Conservation (phyloP, 2,797 vertebrate genomes). For the Sphenodon punctatus region DNA sequence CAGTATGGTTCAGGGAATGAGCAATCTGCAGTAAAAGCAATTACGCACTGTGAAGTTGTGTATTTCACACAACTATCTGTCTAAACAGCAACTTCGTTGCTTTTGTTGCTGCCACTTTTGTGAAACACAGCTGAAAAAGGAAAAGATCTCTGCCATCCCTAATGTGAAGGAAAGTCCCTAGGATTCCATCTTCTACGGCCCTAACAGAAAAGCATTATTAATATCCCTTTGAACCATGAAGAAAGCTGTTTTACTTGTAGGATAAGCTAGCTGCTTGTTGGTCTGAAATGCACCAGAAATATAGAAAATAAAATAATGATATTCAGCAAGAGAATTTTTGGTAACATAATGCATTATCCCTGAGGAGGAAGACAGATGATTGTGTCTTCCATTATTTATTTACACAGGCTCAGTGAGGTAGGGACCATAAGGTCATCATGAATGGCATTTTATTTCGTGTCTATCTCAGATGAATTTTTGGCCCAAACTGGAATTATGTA, state of each 20-base stretch:
- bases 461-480: background rate
- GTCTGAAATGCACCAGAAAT: background rate
- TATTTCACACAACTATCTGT: no score
- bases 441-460: background rate
- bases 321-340: background rate
- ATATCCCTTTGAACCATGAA: background rate
- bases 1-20: no score
- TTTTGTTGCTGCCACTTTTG: background rate
- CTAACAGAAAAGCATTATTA: slow-evolving; percentile 10
- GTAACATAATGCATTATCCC: background rate
- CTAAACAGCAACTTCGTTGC: background rate
- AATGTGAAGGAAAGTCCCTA: background rate
- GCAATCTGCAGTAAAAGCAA: no score
- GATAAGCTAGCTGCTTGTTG: background rate
- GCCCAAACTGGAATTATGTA: background rate
- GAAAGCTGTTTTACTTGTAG: background rate
- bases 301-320: background rate
- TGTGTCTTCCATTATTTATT: background rate
- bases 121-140: slow-evolving; percentile 1
- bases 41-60: background rate
- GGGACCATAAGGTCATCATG: background rate
- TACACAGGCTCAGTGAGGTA: background rate
- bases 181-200: slow-evolving; percentile 3
- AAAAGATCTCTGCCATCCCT: background rate
- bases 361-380: background rate